Base-by-base conservation (phyloP, 2,797 vertebrate species). In the Danio tinwini region DNA sequence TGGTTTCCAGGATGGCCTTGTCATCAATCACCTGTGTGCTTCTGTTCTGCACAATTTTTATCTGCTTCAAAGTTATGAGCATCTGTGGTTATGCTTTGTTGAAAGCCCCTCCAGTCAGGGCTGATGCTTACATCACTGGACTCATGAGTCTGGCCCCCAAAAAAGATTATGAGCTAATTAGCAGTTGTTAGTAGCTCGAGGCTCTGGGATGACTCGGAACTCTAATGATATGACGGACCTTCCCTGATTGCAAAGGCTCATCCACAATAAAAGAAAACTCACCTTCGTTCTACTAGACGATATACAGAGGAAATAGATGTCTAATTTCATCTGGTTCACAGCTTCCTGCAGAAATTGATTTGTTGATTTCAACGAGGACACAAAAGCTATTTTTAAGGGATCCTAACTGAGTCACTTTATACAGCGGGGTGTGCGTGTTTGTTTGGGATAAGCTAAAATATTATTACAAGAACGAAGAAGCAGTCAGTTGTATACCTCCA, bases 391-490 rank as follows among this genome's bases (percentile, higher is more conserved):
- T 76, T 78, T 78, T 62, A 71, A 58, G 49, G 61, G 42, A 55
- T 77, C 56, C 68, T 59, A 53, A 65, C 61, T 2, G 39, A 59
- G 71, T 49, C 50, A 3, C 84, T 84, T 84, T 72, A 76, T 78
- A 86, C 82, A 68, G 40, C 13, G 75, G 80, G 50, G 53, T 59
- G 19, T 39, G 21, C 45, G 49, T 82, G 76, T 56, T 45, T 73
- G 82, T 52, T 8, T 61, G 67, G 82, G 84, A 70, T 75, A 19
- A 88, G 82, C 89, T 86, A 71, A 87, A 86, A 89, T 89, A 85
- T 76, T 58, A 68, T 88, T 90, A 87, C 63, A 50, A 74, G 59
- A 58, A 74, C 2, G 2, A 11, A 59, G 62, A 83, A 59, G 17
- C 14, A 70, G 58, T 71, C 58, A 78, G 13, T 63, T 71, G 37